These are phyloP conservation scores for Pseudococcus jackbeardsleyi DNA, from an alignment of 2,888 invertebrate genomes.

Conservation along the genomic window DNA sequence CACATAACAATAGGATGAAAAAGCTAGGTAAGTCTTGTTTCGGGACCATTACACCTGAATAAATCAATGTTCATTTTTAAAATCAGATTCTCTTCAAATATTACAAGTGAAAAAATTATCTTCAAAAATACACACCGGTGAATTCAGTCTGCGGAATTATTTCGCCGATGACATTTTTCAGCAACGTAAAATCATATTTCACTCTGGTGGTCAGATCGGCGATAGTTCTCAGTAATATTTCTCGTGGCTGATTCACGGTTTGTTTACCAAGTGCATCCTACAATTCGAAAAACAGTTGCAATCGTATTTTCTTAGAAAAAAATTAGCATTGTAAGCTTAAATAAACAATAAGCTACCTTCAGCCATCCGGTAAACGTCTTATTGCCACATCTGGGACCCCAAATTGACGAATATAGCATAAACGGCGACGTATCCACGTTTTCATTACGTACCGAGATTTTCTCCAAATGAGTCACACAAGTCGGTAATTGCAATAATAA, in stretches of 20 bases:
- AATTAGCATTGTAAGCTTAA: too few species aligned
- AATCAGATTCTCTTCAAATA: not conserved
- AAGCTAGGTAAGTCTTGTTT: slow-evolving; percentile 58
- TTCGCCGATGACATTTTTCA: slow-evolving; percentile 54
- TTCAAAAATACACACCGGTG: not conserved
- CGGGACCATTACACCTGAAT: slow-evolving; percentile 45
- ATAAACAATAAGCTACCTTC: slow-evolving; percentile 72
- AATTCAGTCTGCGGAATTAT: slow-evolving; percentile 55
- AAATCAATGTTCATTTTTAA: too few species aligned
- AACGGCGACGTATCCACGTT: slow-evolving; percentile 75
- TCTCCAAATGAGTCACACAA: slow-evolving; percentile 56
- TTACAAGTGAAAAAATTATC: not conserved
- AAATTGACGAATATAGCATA: slow-evolving; percentile 86
- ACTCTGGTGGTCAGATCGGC: slow-evolving; percentile 59
- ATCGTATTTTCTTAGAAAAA: not conserved
- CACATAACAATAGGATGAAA: slow-evolving; percentile 54
- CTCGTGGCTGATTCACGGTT: slow-evolving; percentile 48
- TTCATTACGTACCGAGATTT: slow-evolving; percentile 33
- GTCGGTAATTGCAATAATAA: slow-evolving; percentile 58
- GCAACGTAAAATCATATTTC: slow-evolving; percentile 59
- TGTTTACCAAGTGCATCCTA: slow-evolving; percentile 62
- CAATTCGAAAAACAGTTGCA: not conserved
- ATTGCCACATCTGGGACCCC: slow-evolving; percentile 89
- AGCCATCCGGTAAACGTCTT: slow-evolving; percentile 90
- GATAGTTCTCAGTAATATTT: slow-evolving; percentile 45